Conservation (phyloP, 2,888 invertebrate genomes). For the Cryptus armator region DNA sequence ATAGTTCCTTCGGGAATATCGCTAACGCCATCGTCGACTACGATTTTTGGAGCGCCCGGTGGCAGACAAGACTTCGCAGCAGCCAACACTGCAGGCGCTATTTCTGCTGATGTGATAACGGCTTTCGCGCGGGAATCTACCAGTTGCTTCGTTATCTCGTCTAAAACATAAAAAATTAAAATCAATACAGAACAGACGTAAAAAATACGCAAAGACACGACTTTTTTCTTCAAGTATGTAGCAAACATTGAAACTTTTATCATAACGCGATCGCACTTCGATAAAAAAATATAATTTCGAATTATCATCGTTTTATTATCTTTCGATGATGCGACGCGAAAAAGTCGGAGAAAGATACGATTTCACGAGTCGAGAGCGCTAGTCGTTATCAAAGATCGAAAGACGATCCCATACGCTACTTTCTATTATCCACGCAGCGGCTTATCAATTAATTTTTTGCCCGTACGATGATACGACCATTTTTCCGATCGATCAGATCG, state of each 20-base stretch:
- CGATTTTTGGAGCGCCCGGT: slow-evolving; percentile 74
- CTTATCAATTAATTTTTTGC: background rate
- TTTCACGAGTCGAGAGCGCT: slow-evolving; percentile 2
- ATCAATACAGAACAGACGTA: background rate
- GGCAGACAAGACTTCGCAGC: slow-evolving; percentile 75
- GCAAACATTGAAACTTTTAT: too few relatives aligned
- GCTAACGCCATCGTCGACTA: slow-evolving; percentile 81
- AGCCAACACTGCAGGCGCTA: slow-evolving; percentile 86
- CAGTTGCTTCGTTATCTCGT: slow-evolving; percentile 90
- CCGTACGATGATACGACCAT: background rate
- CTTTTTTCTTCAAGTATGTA: too few relatives aligned
- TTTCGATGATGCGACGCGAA: background rate
- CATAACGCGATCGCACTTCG: background rate
- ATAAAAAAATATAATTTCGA: background rate
- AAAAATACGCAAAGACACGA: too few relatives aligned
- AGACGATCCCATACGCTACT: slow-evolving; percentile 2
- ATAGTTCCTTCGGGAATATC: slow-evolving; percentile 87
- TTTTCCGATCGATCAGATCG: background rate
- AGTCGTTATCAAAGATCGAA: slow-evolving; percentile 3
- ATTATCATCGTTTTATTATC: background rate
- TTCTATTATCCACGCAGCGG: background rate
- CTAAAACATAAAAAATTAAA: slow-evolving; percentile 85
- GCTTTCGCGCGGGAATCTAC: slow-evolving; percentile 88
- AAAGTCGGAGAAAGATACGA: background rate
- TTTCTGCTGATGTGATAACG: slow-evolving; percentile 87